These are phyloP conservation scores for Brachionus sp. DNA, from an alignment of 1,140 invertebrate genomes.

Conservation along the genomic window DNA sequence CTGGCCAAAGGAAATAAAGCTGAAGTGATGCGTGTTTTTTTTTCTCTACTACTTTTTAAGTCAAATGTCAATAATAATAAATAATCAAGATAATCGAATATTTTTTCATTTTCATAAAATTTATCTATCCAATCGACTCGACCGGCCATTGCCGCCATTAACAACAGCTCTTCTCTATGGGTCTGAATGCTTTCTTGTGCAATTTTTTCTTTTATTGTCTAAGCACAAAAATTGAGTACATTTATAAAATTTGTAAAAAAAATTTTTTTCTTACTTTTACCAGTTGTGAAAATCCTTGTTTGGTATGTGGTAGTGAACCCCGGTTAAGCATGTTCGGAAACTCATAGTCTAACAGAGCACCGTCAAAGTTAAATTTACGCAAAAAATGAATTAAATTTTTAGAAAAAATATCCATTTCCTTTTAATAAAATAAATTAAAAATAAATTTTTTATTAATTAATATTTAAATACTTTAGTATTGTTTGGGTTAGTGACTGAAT, in stretches of 20 bases:
- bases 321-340: slow-evolving; percentile 15
- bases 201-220: slow-evolving; percentile 34
- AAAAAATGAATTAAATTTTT: slow-evolving; percentile 22
- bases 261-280: neutral
- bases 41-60: slow-evolving; percentile 6
- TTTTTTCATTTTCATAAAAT: slow-evolving; percentile 39
- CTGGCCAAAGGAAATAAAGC: slow-evolving; percentile 3
- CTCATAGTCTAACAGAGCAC: slow-evolving; percentile 35
- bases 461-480: neutral
- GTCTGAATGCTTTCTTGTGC: neutral
- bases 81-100: neutral
- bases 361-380: slow-evolving; percentile 21
- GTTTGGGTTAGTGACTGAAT: slow-evolving; percentile 14
- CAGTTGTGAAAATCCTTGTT: neutral
- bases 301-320: neutral
- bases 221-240: neutral
- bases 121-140: slow-evolving; percentile 28
- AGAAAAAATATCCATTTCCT: neutral
- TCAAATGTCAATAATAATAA: slow-evolving; percentile 25
- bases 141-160: neutral
- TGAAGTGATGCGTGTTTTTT: slow-evolving; percentile 37
- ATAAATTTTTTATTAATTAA: neutral
- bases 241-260: neutral
- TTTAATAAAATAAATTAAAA: neutral
- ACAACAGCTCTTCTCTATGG: neutral